Conservation (phyloP, 2,888 invertebrate species). For the Eulithis prunata region DNA sequence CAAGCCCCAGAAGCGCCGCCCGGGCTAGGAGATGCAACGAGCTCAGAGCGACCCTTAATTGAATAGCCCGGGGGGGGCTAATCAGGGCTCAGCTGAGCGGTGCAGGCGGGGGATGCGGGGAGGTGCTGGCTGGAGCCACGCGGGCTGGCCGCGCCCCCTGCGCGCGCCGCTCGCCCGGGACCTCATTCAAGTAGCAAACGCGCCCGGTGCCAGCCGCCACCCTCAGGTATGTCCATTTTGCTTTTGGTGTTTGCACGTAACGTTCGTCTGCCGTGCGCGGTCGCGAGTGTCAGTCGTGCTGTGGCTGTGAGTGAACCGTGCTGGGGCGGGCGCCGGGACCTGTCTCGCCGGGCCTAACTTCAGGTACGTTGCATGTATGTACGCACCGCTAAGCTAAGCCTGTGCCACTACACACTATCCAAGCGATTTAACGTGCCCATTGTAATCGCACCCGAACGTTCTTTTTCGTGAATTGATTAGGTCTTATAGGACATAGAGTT, state of each 20-base stretch:
- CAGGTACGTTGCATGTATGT: slow-evolving; percentile 72
- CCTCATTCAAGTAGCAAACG: slow-evolving; percentile 83
- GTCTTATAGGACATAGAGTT: slow-evolving; percentile 16
- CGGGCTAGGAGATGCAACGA: slow-evolving; percentile 34
- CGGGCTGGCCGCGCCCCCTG: slow-evolving; percentile 86
- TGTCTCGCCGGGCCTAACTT: slow-evolving; percentile 39
- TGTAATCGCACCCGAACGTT: slow-evolving; percentile 45
- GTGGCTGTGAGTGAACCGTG: slow-evolving; percentile 73
- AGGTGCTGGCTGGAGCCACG: slow-evolving; percentile 79
- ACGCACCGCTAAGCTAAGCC: slow-evolving; percentile 57
- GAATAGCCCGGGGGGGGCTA: slow-evolving; percentile 81
- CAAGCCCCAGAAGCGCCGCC: slow-evolving; percentile 55
- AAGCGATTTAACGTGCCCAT: slow-evolving; percentile 50
- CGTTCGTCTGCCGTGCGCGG: slow-evolving; percentile 66
- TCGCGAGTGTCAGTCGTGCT: slow-evolving; percentile 79
- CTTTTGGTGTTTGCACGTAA: slow-evolving; percentile 80
- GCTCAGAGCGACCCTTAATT: slow-evolving; percentile 78
- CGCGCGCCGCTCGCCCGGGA: slow-evolving; percentile 83
- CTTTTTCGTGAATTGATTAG: slow-evolving; percentile 45
- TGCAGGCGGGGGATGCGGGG: slow-evolving; percentile 61
- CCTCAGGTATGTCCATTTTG: slow-evolving; percentile 83
- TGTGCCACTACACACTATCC: slow-evolving; percentile 44
- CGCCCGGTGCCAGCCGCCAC: slow-evolving; percentile 81
- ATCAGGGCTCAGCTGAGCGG: slow-evolving; percentile 82
- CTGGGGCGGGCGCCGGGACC: slow-evolving; percentile 40